Conservation (phyloP, 1,140 invertebrate genomes). For the Procambarus virginalis region DNA sequence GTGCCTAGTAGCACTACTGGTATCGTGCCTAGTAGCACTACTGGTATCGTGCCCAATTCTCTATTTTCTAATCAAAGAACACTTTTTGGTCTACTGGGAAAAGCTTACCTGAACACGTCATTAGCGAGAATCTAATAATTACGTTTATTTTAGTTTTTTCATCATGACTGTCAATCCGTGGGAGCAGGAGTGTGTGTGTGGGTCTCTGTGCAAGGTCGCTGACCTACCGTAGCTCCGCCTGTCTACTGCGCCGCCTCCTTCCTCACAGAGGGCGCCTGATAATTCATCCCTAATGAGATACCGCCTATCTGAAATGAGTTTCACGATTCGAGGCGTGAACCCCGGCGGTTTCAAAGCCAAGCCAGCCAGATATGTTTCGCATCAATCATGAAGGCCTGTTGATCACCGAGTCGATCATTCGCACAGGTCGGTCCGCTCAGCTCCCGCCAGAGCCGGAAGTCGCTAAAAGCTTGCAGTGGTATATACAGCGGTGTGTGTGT, state of each 20-base stretch:
- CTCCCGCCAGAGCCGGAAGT: conserved; percentile 7
- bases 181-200: background rate
- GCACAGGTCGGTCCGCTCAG: background rate
- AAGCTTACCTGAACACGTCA: background rate
- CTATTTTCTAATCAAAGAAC: background rate
- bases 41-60: background rate
- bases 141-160: background rate
- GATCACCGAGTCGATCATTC: conserved; percentile 44
- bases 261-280: conserved; percentile 29
- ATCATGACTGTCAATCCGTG: background rate
- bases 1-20: too few relatives aligned
- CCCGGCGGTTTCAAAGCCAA: conserved; percentile 58
- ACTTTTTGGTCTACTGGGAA: background rate
- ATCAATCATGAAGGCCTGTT: conserved; percentile 59
- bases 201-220: background rate
- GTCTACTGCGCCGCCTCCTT: background rate
- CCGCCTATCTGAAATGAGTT: conserved; percentile 67
- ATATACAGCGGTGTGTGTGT: background rate
- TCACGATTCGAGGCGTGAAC: conserved; percentile 52
- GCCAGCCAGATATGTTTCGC: conserved; percentile 59
- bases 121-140: background rate
- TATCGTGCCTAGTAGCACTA: too few relatives aligned
- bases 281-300: conserved; percentile 61
- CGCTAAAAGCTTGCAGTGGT: background rate
- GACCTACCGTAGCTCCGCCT: background rate